A percentile compares a stretch with the other conserved stretches of the same genome.
Conservation (phyloP, 2,797 vertebrate species). For the Margarornis squamiger region DNA sequence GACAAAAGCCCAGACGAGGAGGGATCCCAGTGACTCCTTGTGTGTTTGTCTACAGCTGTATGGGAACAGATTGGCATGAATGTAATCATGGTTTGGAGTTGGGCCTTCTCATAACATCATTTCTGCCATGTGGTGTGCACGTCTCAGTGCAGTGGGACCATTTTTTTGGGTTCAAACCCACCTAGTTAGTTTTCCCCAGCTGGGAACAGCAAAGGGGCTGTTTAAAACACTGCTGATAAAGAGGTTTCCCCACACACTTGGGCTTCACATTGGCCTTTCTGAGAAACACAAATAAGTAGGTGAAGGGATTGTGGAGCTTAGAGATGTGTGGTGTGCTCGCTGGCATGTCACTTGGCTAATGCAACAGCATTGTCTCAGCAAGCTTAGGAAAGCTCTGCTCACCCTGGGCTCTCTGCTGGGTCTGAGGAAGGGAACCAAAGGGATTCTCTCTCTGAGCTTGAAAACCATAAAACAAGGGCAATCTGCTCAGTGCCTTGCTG, state of each 20-base stretch:
- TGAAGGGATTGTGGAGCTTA: too few species aligned
- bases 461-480: neutral
- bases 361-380: neutral
- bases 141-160: neutral
- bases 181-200: neutral
- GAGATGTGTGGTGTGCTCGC: fast-evolving
- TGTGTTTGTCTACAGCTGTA: neutral
- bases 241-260: neutral
- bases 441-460: neutral
- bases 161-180: neutral
- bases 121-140: neutral
- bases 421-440: neutral
- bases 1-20: neutral
- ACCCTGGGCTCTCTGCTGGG: neutral
- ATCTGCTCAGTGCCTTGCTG: neutral
- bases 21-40: neutral
- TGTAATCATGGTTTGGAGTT: neutral
- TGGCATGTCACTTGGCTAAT: neutral
- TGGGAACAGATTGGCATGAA: neutral
- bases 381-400: neutral
- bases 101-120: neutral
- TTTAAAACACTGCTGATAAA: neutral
- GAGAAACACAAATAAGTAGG: neutral
- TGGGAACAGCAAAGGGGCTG: neutral
- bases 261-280: neutral